A percentile compares a stretch with the other conserved stretches of the same genome.
Evolutionary conservation across 2,888 invertebrate genomes (phyloP).

Genomic region (Onthophagus sagittarius): DNA sequence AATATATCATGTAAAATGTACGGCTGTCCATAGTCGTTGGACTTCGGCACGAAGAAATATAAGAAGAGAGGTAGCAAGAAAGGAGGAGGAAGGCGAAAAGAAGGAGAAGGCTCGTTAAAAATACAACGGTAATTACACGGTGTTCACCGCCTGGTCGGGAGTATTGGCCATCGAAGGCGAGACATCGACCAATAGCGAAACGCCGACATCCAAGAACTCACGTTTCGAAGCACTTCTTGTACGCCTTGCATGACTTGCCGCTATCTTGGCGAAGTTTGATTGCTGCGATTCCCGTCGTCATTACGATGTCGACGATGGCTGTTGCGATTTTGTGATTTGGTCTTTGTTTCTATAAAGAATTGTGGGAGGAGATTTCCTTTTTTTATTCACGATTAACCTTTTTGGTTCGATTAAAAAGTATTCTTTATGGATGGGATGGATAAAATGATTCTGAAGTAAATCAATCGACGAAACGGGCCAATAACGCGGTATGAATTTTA

Average conservation of each 20-base stretch:
- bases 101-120: slow-evolving; percentile 18
- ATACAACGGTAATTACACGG: slow-evolving; percentile 38
- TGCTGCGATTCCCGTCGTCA: neutral
- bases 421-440: neutral
- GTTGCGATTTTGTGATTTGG: neutral
- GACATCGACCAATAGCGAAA: slow-evolving; percentile 23
- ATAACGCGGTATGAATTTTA: slow-evolving; percentile 6
- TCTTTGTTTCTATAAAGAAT: neutral
- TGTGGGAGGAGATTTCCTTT: neutral
- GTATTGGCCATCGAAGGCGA: slow-evolving; percentile 32
- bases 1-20: slow-evolving; percentile 31
- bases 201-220: neutral
- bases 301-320: neutral
- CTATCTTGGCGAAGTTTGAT: slow-evolving; percentile 28
- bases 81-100: neutral
- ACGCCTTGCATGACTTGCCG: slow-evolving; percentile 39
- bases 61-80: neutral
- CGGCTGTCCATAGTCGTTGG: slow-evolving; percentile 31
- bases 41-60: slow-evolving; percentile 10
- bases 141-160: slow-evolving; percentile 23
- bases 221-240: slow-evolving; percentile 34
- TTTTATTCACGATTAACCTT: no score
- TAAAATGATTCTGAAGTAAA: neutral
- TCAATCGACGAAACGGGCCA: slow-evolving; percentile 8
- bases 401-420: neutral